Conservation (phyloP, 2,113 vertebrate genomes). For the Toxostoma redivivum region DNA sequence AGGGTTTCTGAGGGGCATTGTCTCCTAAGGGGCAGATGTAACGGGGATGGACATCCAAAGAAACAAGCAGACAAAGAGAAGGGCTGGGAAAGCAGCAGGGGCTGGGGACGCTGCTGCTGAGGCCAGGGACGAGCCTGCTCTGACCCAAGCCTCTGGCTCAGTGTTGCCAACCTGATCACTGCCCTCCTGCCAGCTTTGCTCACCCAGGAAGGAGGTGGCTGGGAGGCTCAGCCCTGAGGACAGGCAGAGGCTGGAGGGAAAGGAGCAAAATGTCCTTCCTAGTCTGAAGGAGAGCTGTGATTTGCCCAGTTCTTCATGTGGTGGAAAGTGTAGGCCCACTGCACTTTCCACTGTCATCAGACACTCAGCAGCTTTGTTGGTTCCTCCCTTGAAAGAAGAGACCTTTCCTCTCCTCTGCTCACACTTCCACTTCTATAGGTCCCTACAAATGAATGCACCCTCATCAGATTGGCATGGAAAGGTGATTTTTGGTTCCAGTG, state of each 20-base stretch:
- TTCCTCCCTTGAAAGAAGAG: background rate
- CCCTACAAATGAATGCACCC: background rate
- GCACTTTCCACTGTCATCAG: rapidly evolving
- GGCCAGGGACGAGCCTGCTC: background rate
- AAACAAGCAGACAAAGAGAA: conserved; percentile 42
- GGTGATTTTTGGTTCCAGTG: background rate
- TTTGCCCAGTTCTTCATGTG: background rate
- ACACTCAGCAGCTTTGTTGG: background rate
- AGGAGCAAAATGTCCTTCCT: background rate
- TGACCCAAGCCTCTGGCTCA: background rate
- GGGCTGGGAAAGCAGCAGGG: background rate
- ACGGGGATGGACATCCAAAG: background rate
- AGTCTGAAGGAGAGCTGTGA: background rate
- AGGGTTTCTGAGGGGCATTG: background rate
- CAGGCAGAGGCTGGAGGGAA: background rate
- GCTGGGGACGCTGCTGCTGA: background rate
- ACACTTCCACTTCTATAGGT: background rate
- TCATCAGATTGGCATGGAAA: background rate
- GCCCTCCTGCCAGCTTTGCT: background rate
- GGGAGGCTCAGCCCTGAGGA: background rate
- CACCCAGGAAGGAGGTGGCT: background rate
- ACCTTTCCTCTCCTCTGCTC: background rate
- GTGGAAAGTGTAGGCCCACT: background rate
- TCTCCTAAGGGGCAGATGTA: conserved; percentile 17
- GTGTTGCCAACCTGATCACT: background rate